Base-by-base conservation (phyloP, 2,888 invertebrate species). In the Muscina levida region DNA sequence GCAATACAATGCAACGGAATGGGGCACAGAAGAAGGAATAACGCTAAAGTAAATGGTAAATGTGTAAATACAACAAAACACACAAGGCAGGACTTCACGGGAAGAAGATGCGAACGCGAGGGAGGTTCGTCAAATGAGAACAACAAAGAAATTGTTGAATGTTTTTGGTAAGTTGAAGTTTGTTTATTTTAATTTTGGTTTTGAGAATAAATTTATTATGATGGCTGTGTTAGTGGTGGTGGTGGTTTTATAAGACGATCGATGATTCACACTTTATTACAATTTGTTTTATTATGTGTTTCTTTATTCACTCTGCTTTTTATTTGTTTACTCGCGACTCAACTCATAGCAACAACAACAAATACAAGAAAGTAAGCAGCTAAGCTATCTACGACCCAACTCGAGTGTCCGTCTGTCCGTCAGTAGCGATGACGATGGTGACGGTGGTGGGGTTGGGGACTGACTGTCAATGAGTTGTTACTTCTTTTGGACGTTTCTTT, bases 181-280 rank as follows among this genome's bases (percentile, higher is more conserved):
- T 31, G 3, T 31, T 31, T 31, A 31, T 31, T 31, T 31, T 31
- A 31, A 31, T 31, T 31, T 31, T 31, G 3, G 31, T 31, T 31
- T 31, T 31, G 31, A 31, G 31, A 31, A 31, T 31, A 5, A 31
- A 8, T 31, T 31, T 31, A 31, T 31, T 3, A 8, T 8, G 31
- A 31, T 31, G n/a, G n/a, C n/a, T n/a, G n/a, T n/a, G n/a, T n/a
- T n/a, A n/a, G n/a, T n/a, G n/a, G n/a, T n/a, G n/a, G n/a, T n/a
- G n/a, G n/a, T n/a, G n/a, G n/a, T n/a, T n/a, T n/a, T n/a, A n/a
- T n/a, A n/a, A n/a, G n/a, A n/a, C 31, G 31, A 2, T 51, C 11
- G 51, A 74, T 82, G 78, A 82, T 57, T 82, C 82, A 82, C 51
- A 57, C 31, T 76, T 53, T 70, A 15, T 72, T 57, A 39, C 48